These are phyloP conservation scores for Caligus rogercresseyi DNA, from an alignment of 1,140 invertebrate species.

Conservation along the genomic window DNA sequence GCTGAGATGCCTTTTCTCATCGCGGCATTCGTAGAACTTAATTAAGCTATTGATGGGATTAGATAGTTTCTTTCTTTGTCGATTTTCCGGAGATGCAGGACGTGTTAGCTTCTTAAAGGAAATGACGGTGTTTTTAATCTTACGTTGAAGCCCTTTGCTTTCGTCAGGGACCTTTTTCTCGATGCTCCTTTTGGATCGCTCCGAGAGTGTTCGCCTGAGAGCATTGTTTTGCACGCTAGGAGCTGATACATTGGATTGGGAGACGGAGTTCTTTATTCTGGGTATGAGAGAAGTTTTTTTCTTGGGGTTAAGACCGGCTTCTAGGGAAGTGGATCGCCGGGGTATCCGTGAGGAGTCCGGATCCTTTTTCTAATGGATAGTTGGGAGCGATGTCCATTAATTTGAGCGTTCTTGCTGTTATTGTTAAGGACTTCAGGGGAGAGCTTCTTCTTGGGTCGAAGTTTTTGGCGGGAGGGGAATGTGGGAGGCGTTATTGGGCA, in stretches of 20 bases:
- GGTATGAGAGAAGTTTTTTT: not conserved
- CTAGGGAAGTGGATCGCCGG: not conserved
- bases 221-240: not conserved
- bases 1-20: not conserved
- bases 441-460: not conserved
- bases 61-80: not conserved
- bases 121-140: not conserved
- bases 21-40: conserved; percentile 6
- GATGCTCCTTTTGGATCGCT: not conserved
- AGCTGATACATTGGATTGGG: not conserved
- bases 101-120: not conserved
- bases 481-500: not conserved
- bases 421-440: not conserved
- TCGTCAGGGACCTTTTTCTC: not conserved
- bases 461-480: too few relatives aligned
- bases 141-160: not conserved
- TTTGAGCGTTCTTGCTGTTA: not conserved
- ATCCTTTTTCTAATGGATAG: not conserved
- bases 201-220: not conserved
- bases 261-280: not conserved
- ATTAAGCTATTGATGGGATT: conserved; percentile 10
- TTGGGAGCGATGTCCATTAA: not conserved
- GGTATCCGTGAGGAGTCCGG: not conserved
- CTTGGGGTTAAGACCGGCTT: not conserved
- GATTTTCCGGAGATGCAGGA: not conserved